Evolutionary conservation across 2,113 vertebrate species (phyloP), one percentile per base, ranked within the genome.

Genomic region (Macquaria australasica): DNA sequence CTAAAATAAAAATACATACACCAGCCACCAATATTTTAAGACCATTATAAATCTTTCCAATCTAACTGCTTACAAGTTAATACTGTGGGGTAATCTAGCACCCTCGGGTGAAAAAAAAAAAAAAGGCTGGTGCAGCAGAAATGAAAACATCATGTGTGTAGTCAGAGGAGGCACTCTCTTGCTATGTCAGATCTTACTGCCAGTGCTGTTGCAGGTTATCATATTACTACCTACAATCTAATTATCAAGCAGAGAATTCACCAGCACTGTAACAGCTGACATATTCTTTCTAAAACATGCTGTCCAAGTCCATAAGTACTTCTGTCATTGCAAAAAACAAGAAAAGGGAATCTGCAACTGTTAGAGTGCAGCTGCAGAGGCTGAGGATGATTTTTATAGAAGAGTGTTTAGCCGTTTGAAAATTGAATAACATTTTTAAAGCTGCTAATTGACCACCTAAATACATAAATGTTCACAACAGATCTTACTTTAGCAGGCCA

Each of bases 61-160:
- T 79, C 58, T 21, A 73, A 82, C 12, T 10, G 23, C 51, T 77
- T 53, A 74, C 45, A 63, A 63, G 34, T 80, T 58, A 79, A 77
- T 59, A 67, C 23, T 68, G 25, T 66, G 34, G 14, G 34, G 41
- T 86, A 63, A 87, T 82, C 69, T 64, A 55, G 6, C 63, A 83
- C 78, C 51, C 51, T 68, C 15, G 48, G 14, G 62, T 86, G 56
- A 78, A 77, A 34, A 34, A 34, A 34, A 34, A 34, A 78, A 82
- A 48, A 82, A 62, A 8, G n/a, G 28, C 53, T 77, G 7, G 56
- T 75, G 25, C 68, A 59, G 58, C 60, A 90, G 64, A 73, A 89
- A 91, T 58, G 43, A 80, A 78, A 87, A 84, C 45, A 83, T 39
- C 14, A 25, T 82, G 85, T 73, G 56, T 89, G 34, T 72, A 69